These are phyloP conservation scores for Erebia epiphron DNA, from an alignment of 2,888 invertebrate genomes.

Conservation along the genomic window DNA sequence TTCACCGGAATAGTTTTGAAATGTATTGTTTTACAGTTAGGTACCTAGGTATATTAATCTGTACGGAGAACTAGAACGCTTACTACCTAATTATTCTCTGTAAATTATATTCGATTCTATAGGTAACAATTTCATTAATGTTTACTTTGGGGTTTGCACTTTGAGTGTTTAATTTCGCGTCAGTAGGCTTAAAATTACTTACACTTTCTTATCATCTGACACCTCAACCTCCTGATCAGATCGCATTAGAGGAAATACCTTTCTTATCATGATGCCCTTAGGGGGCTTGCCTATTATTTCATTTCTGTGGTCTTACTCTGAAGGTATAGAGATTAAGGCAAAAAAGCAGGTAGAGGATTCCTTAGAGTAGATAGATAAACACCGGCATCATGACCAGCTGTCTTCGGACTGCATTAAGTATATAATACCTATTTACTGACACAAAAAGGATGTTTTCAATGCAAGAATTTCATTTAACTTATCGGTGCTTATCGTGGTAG, in stretches of 20 bases:
- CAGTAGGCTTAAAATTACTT: too few species aligned
- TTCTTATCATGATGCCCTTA: slow-evolving; percentile 12
- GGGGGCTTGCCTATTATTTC: neutral
- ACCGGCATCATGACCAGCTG: slow-evolving; percentile 22
- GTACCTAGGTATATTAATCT: too few species aligned
- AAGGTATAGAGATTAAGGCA: neutral
- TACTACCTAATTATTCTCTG: too few species aligned
- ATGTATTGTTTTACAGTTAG: too few species aligned
- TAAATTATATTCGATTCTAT: too few species aligned
- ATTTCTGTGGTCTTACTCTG: neutral
- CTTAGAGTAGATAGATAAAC: slow-evolving; percentile 18
- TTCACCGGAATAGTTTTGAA: too few species aligned
- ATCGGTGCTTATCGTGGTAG: too few species aligned
- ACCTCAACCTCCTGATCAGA: neutral
- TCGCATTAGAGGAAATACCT: slow-evolving; percentile 15
- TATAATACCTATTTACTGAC: neutral
- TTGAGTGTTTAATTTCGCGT: too few species aligned
- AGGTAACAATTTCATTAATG: too few species aligned
- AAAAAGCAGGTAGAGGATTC: slow-evolving; percentile 33
- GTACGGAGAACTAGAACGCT: too few species aligned
- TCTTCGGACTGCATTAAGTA: neutral
- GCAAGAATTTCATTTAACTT: neutral
- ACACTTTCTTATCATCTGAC: neutral
- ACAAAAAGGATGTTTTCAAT: neutral
- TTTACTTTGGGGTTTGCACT: too few species aligned